Evolutionary conservation across 2,888 invertebrate genomes (phyloP).

Genomic region (Physocephala rufipes): DNA sequence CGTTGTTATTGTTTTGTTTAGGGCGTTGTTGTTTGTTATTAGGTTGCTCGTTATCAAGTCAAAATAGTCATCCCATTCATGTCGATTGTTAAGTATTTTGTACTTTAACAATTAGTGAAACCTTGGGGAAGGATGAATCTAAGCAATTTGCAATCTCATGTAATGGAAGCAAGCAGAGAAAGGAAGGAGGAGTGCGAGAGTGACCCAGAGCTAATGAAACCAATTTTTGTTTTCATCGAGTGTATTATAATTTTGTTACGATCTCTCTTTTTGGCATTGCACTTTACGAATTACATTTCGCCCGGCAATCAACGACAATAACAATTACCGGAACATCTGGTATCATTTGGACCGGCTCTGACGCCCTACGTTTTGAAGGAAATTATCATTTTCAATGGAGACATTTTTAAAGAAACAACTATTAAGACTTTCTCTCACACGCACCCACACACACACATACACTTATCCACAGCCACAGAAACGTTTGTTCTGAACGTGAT

Average conservation of each 20-base stretch:
- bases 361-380: no score
- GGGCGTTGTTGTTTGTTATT: constrained; percentile 51
- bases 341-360: neutral
- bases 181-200: neutral
- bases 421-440: neutral
- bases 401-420: neutral
- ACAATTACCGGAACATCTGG: neutral
- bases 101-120: constrained; percentile 29
- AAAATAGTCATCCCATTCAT: constrained; percentile 61
- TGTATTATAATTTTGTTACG: no score
- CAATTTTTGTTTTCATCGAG: no score
- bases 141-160: constrained; percentile 39
- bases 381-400: neutral
- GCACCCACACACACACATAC: neutral
- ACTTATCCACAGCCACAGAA: neutral
- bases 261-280: constrained; percentile 2
- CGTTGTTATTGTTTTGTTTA: neutral
- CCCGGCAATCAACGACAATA: constrained; percentile 33
- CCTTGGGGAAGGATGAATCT: neutral
- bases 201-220: no score
- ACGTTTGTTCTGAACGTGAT: neutral
- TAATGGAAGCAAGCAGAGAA: constrained; percentile 31
- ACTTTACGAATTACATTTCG: neutral
- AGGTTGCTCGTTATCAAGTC: constrained; percentile 64
- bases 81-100: constrained; percentile 42